Percentiles rank a stretch among this genome's conserved stretches.
phyloP scores from a whole-genome alignment of 2,113 vertebrate genomes.

The Leptobrachium ailaonicum region DNA sequence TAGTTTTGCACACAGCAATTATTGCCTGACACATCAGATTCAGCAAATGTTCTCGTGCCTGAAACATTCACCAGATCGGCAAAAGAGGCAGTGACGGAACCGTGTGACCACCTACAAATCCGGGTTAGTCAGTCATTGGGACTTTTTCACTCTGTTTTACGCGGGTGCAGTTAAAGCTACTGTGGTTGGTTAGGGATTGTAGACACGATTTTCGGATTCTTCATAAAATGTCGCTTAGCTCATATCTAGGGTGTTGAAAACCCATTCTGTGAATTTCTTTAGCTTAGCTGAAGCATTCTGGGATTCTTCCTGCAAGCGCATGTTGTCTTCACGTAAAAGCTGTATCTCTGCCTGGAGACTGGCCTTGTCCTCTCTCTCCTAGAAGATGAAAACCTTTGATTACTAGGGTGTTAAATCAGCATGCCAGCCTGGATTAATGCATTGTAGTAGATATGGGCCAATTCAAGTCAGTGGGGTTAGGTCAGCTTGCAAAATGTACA shows the following conservation, averaged over 20 bases:
- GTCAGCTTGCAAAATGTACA: too few relatives aligned
- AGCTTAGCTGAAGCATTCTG: conserved; percentile 93
- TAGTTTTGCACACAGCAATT: background rate
- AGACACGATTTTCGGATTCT: conserved; percentile 17
- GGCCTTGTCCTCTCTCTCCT: conserved; percentile 92
- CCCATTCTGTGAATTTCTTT: conserved; percentile 97
- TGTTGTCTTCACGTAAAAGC: conserved; percentile 88
- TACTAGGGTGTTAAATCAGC: background rate
- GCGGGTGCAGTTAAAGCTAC: conserved; percentile 55
- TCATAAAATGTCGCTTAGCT: conserved; percentile 65
- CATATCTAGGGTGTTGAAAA: conserved; percentile 98
- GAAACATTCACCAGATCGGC: conserved; percentile 82
- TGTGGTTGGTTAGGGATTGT: conserved; percentile 52
- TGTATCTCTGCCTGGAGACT: conserved; percentile 87
- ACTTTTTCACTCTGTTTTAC: conserved; percentile 55
- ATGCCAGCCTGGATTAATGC: too few relatives aligned
- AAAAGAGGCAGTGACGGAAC: conserved; percentile 68
- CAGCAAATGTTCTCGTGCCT: background rate
- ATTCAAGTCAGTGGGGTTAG: too few relatives aligned
- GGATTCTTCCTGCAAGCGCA: conserved; percentile 91
- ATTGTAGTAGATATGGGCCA: too few relatives aligned
- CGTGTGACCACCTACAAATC: conserved; percentile 55
- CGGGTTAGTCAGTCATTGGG: conserved; percentile 23
- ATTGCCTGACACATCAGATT: conserved; percentile 12
- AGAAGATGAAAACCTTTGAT: conserved; percentile 16